Conservation (phyloP, 2,888 invertebrate species). For the Xanthostigma xanthostigma region DNA sequence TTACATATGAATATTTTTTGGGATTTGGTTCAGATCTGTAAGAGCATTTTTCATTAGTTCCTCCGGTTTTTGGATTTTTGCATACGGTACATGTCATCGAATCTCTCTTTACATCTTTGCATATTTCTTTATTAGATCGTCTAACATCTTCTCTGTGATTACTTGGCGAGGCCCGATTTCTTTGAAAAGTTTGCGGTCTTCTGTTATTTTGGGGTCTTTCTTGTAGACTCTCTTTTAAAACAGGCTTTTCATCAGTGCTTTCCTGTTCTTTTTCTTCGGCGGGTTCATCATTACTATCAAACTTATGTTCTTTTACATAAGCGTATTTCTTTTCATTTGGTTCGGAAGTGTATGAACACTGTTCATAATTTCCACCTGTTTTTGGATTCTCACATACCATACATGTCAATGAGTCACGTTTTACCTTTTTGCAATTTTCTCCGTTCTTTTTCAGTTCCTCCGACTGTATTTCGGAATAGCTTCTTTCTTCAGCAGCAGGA, state of each 20-base stretch:
- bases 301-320: conserved; percentile 47
- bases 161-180: neutral
- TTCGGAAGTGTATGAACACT: conserved; percentile 61
- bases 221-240: conserved; percentile 1
- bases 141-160: conserved; percentile 1
- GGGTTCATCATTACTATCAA: conserved; percentile 41
- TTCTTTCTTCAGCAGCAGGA: conserved; percentile 32
- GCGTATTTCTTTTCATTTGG: conserved; percentile 57
- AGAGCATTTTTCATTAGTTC: conserved; percentile 64
- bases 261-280: conserved; percentile 30
- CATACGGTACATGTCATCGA: conserved; percentile 59
- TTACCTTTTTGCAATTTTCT: conserved; percentile 47
- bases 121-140: conserved; percentile 19
- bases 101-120: conserved; percentile 45
- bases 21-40: conserved; percentile 60
- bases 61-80: conserved; percentile 56
- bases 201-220: conserved; percentile 6
- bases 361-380: conserved; percentile 62
- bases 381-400: conserved; percentile 58
- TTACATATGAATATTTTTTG: conserved; percentile 50
- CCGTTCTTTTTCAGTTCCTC: conserved; percentile 44
- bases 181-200: neutral
- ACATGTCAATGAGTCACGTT: conserved; percentile 51
- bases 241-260: conserved; percentile 22
- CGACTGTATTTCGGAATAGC: conserved; percentile 44